Evolutionary conservation across 2,888 invertebrate species (phyloP).

Genomic region (Drosophila robusta): DNA sequence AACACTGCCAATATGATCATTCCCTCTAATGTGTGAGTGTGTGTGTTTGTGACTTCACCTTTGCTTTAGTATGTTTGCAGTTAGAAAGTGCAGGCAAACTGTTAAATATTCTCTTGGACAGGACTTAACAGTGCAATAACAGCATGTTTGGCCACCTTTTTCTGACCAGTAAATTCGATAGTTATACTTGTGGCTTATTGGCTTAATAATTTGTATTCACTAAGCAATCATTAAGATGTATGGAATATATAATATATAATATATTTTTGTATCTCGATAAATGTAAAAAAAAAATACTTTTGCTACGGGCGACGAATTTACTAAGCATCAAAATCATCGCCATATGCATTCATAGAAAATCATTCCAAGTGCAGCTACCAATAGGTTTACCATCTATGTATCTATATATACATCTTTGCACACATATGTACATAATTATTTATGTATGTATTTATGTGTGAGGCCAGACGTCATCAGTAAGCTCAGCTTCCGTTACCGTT

Average conservation of each 20-base stretch:
- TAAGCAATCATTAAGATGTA: too few species aligned
- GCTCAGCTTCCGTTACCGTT: slow-evolving; percentile 68
- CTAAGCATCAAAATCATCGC: too few species aligned
- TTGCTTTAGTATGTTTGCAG: background rate
- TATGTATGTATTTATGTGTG: slow-evolving; percentile 19
- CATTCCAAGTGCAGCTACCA: slow-evolving; percentile 5
- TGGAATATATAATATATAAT: too few species aligned
- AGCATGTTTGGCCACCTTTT: background rate
- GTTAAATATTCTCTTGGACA: background rate
- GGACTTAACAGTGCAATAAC: slow-evolving; percentile 29
- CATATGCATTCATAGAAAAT: background rate
- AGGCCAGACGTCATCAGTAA: slow-evolving; percentile 52
- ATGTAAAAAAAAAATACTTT: too few species aligned
- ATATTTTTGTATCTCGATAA: too few species aligned
- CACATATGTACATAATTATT: background rate
- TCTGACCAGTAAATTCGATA: background rate
- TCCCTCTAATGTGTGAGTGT: background rate
- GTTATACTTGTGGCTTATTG: background rate
- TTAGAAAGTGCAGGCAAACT: slow-evolving; percentile 15
- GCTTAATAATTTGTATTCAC: background rate
- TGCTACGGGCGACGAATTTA: too few species aligned
- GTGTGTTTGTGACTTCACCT: background rate
- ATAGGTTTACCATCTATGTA: slow-evolving; percentile 3
- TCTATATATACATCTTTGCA: slow-evolving; percentile 5
- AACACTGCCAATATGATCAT: slow-evolving; percentile 22